Conservation (phyloP, 23 tunicate genomes). For the Styela plicata region DNA sequence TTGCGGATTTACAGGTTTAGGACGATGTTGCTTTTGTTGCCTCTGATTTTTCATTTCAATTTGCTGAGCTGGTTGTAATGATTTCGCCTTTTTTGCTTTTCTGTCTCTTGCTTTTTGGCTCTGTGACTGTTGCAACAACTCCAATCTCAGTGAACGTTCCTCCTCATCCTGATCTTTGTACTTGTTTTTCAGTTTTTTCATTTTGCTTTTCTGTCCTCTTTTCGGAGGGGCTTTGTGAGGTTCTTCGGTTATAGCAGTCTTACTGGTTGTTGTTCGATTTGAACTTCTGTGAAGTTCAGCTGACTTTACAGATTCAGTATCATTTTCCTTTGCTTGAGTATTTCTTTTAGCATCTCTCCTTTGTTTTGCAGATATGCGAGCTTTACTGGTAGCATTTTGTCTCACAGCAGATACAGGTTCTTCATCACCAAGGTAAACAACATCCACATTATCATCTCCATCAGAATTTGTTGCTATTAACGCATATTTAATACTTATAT, state of each 20-base stretch:
- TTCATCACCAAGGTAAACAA: conserved; percentile 59
- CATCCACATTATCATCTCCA: background rate
- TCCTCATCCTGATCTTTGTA: conserved; percentile 84
- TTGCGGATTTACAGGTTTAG: background rate
- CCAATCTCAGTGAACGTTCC: conserved; percentile 70
- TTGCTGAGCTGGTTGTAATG: background rate
- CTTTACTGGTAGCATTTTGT: conserved; percentile 13
- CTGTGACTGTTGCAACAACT: conserved; percentile 51
- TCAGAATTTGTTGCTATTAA: background rate
- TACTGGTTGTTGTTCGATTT: background rate
- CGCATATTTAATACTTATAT: background rate
- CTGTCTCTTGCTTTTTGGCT: conserved; percentile 33
- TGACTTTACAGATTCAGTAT: background rate
- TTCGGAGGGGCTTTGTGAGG: background rate
- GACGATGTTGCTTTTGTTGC: conserved; percentile 4
- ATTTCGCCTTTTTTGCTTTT: conserved; percentile 12
- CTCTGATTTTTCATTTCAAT: background rate
- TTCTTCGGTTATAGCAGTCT: background rate
- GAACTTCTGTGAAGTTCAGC: background rate
- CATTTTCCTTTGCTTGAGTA: background rate
- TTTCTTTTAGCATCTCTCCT: conserved; percentile 52
- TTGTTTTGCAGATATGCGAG: conserved; percentile 72
- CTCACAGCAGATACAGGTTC: conserved; percentile 19
- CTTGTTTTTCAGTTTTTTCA: conserved; percentile 64
- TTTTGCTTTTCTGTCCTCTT: conserved; percentile 48